A percentile compares a stretch with the other conserved stretches of the same genome.
phyloP scores from a whole-genome alignment of 2,797 vertebrate species.

The Leptatherina wallacei region DNA sequence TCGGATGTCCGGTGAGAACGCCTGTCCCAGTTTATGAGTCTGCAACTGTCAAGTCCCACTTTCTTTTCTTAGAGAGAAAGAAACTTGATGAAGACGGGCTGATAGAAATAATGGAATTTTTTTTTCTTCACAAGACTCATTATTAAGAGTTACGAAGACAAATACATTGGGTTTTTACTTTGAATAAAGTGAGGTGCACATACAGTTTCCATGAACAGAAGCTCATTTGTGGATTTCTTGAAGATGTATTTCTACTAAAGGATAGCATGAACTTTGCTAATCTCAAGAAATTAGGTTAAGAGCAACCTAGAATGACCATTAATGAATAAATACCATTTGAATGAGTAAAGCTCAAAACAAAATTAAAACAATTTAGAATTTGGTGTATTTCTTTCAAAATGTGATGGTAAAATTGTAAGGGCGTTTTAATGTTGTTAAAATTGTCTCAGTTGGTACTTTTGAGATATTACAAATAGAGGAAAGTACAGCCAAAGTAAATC shows the following conservation, averaged over 20 bases:
- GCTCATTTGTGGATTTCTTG: constrained; percentile 16
- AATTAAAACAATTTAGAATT: no score
- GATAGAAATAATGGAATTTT: neutral
- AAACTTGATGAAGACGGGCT: constrained; percentile 49
- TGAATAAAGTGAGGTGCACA: neutral
- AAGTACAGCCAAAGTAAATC: neutral
- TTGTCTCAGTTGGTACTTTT: neutral
- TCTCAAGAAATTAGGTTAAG: neutral
- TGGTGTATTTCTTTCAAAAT: no score
- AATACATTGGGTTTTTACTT: neutral
- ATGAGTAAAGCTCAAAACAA: no score
- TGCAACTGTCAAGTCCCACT: constrained; percentile 55
- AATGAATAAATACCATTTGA: no score
- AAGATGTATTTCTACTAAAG: neutral
- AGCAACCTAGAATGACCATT: no score
- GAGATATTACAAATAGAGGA: neutral
- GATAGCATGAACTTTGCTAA: neutral
- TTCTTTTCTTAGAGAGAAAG: constrained; percentile 43
- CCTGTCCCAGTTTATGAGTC: constrained; percentile 55
- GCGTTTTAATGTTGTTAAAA: no score
- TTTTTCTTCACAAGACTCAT: neutral
- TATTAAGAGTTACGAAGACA: neutral
- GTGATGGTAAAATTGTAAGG: no score
- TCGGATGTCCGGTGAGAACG: constrained; percentile 89
- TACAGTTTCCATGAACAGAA: neutral